phyloP scores from a whole-genome alignment of 2,888 invertebrate genomes.

The Eremobia ochroleuca region DNA sequence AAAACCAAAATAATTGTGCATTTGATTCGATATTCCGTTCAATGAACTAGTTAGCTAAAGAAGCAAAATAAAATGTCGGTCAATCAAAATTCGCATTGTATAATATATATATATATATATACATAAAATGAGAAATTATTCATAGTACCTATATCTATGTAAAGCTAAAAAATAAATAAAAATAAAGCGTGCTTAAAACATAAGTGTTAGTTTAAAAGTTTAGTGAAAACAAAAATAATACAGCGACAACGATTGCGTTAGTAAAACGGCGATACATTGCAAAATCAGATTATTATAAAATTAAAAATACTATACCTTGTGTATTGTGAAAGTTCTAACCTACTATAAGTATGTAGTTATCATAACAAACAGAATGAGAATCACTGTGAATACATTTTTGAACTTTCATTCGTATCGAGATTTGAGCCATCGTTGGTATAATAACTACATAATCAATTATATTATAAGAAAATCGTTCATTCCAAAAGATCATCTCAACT shows the following conservation, averaged over 20 bases:
- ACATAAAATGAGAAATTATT: conserved; percentile 67
- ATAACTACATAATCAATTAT: conserved; percentile 49
- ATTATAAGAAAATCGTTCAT: conserved; percentile 39
- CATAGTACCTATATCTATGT: conserved; percentile 65
- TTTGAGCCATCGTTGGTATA: conserved; percentile 37
- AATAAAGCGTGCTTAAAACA: conserved; percentile 70
- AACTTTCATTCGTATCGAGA: conserved; percentile 19
- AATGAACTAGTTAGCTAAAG: conserved; percentile 64
- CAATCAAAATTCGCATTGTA: conserved; percentile 66
- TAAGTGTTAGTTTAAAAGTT: conserved; percentile 70
- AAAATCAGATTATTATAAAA: conserved; percentile 50
- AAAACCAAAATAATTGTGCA: conserved; percentile 75
- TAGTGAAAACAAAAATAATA: conserved; percentile 61
- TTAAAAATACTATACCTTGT: conserved; percentile 52
- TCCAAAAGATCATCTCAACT: conserved; percentile 37
- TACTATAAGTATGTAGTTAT: conserved; percentile 49
- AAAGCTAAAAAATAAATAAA: conserved; percentile 68
- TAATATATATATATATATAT: conserved; percentile 63
- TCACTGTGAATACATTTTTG: conserved; percentile 1
- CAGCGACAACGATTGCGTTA: conserved; percentile 67
- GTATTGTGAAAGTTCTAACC: conserved; percentile 39
- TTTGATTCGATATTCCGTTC: conserved; percentile 73
- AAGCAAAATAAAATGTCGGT: conserved; percentile 71
- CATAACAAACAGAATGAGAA: conserved; percentile 51
- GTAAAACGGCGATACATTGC: conserved; percentile 58